Evolutionary conservation across 2,797 vertebrate species (phyloP).

Genomic region (Cossypha heuglini): DNA sequence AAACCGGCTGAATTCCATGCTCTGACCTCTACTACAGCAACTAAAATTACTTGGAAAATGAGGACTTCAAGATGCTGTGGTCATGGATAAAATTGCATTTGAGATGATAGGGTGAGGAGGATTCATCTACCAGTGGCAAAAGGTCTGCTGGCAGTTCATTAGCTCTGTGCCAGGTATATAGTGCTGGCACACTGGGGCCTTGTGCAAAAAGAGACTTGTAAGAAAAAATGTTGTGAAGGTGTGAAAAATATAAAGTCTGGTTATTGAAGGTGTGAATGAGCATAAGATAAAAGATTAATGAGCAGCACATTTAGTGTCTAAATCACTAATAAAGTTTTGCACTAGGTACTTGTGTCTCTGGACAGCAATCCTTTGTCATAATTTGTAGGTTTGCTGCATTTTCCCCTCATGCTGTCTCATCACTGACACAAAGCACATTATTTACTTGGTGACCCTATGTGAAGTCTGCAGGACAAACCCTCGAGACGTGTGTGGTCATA

Average conservation of each 20-base stretch:
- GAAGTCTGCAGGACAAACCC: not conserved
- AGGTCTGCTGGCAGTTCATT: not conserved
- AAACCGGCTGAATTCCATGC: not conserved
- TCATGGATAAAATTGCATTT: not conserved
- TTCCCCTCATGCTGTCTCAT: not conserved
- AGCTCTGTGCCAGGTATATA: not conserved
- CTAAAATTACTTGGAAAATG: not conserved
- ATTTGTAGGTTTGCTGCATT: not conserved
- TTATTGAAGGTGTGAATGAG: not conserved
- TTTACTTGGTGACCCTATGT: not conserved
- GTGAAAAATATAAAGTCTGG: not conserved
- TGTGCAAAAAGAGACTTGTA: not conserved
- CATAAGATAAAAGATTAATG: not conserved
- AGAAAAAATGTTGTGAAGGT: not conserved
- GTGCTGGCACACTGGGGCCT: fast-evolving
- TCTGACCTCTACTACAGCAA: not conserved
- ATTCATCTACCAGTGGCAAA: not conserved
- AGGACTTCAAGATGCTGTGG: not conserved
- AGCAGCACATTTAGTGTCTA: not conserved
- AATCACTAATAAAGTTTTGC: not conserved
- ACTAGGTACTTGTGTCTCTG: not conserved
- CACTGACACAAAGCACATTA: not conserved
- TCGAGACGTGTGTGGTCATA: not conserved
- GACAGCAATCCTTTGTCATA: not conserved
- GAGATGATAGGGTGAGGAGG: not conserved